These are phyloP conservation scores for Aythya baeri DNA, from an alignment of 2,113 vertebrate genomes.

Conservation along the genomic window DNA sequence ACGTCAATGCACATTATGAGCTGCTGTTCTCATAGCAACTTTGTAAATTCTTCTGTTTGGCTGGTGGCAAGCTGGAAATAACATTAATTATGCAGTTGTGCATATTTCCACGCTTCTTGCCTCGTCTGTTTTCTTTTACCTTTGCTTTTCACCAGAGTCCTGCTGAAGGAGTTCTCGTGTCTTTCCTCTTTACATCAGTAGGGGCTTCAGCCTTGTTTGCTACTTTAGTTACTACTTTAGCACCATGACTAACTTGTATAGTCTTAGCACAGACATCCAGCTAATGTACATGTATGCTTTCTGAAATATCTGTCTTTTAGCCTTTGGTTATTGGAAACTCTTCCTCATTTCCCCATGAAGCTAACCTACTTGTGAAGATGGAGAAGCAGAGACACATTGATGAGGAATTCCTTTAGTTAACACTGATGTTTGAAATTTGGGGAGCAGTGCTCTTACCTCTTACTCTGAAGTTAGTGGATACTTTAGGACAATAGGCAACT, in stretches of 20 bases:
- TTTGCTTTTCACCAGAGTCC: background rate
- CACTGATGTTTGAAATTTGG: background rate
- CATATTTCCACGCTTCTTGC: background rate
- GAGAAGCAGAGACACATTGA: background rate
- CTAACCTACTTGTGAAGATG: background rate
- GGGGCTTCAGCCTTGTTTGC: background rate
- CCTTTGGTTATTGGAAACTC: background rate
- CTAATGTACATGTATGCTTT: fast-evolving
- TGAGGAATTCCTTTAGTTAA: background rate
- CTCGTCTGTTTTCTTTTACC: background rate
- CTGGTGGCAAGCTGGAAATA: background rate
- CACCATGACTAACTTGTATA: background rate
- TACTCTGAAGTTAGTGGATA: background rate
- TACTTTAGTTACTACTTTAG: background rate
- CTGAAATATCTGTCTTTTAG: background rate
- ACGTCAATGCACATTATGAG: background rate
- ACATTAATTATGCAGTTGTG: background rate
- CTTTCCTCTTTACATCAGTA: background rate
- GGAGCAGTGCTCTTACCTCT: background rate
- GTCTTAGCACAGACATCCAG: background rate
- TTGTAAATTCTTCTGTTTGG: background rate
- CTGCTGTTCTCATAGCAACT: background rate
- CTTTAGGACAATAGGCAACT: background rate
- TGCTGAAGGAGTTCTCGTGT: background rate
- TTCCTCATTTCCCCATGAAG: background rate